Evolutionary conservation across 2,797 vertebrate genomes (phyloP).

Genomic region (Staurois parvus): DNA sequence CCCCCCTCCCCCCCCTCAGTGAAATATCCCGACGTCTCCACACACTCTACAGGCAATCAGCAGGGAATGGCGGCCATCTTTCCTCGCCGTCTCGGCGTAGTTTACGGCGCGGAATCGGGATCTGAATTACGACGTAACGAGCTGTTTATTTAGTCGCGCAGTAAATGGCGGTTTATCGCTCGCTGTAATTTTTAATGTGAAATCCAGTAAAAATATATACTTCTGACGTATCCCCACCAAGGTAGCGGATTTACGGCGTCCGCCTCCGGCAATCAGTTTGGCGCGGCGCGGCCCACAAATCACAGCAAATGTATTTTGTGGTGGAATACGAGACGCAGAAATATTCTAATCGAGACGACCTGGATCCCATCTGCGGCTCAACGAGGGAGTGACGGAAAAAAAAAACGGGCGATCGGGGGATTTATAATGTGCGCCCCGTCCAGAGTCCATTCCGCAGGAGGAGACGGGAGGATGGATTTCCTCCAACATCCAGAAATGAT

Average conservation of each 20-base stretch:
- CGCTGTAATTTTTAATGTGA: slow-evolving; percentile 36
- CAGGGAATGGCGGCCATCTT: too few species aligned
- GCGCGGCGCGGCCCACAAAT: slow-evolving; percentile 39
- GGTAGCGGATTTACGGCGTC: slow-evolving; percentile 48
- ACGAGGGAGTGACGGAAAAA: neutral
- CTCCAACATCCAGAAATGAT: neutral
- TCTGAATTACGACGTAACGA: slow-evolving; percentile 31
- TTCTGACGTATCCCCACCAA: slow-evolving; percentile 40
- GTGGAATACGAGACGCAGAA: slow-evolving; percentile 25
- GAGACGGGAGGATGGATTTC: neutral
- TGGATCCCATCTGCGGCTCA: neutral
- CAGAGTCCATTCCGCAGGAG: neutral
- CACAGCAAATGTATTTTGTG: slow-evolving; percentile 22
- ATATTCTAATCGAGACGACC: neutral
- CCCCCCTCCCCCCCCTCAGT: too few species aligned
- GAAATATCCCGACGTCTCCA: too few species aligned
- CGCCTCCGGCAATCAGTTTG: slow-evolving; percentile 36
- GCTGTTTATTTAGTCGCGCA: slow-evolving; percentile 44
- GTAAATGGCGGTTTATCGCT: slow-evolving; percentile 41
- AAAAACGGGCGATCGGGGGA: slow-evolving; percentile 10
- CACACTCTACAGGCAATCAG: too few species aligned
- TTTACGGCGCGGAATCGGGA: neutral
- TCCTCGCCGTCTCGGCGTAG: neutral
- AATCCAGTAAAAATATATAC: slow-evolving; percentile 49
- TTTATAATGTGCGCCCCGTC: slow-evolving; percentile 30